A percentile compares a stretch with the other conserved stretches of the same genome.
Evolutionary conservation across 2,113 vertebrate species (phyloP).

Genomic region (Mirza zaza): DNA sequence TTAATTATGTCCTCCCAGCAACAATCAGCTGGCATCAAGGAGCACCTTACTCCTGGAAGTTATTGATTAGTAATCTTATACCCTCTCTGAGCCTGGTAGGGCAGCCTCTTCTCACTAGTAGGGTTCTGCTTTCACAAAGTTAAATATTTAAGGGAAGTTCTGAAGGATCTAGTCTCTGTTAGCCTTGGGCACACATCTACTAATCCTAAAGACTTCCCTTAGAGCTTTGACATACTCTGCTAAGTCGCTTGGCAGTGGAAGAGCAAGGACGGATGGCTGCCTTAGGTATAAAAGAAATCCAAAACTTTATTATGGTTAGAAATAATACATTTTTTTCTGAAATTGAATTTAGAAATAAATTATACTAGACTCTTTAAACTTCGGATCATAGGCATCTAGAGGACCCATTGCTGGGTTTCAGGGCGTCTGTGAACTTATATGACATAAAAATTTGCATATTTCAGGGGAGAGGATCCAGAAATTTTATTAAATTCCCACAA

Average conservation of each 20-base stretch:
- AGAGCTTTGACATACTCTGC: background rate
- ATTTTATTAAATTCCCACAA: background rate
- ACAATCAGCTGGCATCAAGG: background rate
- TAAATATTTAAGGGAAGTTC: constrained; percentile 8
- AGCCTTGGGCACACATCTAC: background rate
- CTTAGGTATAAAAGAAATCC: background rate
- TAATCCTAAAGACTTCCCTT: background rate
- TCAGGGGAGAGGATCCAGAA: background rate
- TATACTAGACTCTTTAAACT: background rate
- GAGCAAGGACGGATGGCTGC: background rate
- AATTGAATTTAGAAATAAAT: background rate
- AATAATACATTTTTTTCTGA: background rate
- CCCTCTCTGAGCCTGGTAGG: background rate
- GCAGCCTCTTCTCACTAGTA: background rate
- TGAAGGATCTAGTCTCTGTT: background rate
- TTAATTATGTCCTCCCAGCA: background rate
- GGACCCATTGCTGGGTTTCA: background rate
- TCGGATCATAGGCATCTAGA: background rate
- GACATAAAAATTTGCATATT: background rate
- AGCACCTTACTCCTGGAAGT: background rate
- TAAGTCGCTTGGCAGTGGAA: background rate
- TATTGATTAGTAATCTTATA: background rate
- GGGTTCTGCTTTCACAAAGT: background rate
- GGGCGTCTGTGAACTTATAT: background rate
- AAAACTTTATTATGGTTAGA: background rate